Evolutionary conservation across 2,797 vertebrate species (phyloP).

Genomic region (Coilia nasus): DNA sequence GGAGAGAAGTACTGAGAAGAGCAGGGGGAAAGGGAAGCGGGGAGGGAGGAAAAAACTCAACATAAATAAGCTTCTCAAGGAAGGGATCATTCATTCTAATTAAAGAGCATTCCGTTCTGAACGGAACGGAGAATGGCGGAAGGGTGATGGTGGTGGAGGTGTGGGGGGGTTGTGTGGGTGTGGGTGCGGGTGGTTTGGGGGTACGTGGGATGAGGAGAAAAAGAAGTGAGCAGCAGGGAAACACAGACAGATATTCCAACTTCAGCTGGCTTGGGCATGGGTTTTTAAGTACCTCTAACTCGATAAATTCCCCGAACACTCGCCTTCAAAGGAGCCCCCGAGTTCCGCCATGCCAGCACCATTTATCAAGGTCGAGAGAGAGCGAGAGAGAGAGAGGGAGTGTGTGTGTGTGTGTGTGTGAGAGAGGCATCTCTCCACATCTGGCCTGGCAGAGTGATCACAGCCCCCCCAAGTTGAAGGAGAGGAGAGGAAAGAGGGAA

Average conservation of each 20-base stretch:
- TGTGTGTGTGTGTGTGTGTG: too few relatives aligned
- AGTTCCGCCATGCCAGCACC: slow-evolving; percentile 43
- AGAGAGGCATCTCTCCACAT: slow-evolving; percentile 46
- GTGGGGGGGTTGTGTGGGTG: not conserved
- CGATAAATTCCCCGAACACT: slow-evolving; percentile 35
- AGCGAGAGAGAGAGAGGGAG: slow-evolving; percentile 30
- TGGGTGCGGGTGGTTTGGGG: too few relatives aligned
- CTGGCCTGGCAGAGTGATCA: slow-evolving; percentile 45
- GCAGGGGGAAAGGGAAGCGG: slow-evolving; percentile 11
- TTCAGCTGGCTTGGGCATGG: not conserved
- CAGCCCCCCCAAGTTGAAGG: slow-evolving; percentile 30
- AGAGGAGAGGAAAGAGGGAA: not conserved
- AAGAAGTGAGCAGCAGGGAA: slow-evolving; percentile 7
- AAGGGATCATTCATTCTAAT: slow-evolving; percentile 72
- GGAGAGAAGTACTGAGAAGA: not conserved
- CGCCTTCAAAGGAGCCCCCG: slow-evolving; percentile 32
- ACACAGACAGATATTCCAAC: slow-evolving; percentile 26
- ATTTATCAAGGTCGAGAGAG: slow-evolving; percentile 47
- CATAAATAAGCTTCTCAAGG: slow-evolving; percentile 67
- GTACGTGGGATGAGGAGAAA: not conserved
- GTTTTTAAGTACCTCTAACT: not conserved
- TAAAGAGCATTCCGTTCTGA: slow-evolving; percentile 64
- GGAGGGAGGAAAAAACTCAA: slow-evolving; percentile 39
- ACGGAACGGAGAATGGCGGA: slow-evolving; percentile 52
- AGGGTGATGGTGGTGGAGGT: not conserved